Base-by-base conservation (phyloP, 2,113 vertebrate species). In the Megaleporinus macrocephalus region DNA sequence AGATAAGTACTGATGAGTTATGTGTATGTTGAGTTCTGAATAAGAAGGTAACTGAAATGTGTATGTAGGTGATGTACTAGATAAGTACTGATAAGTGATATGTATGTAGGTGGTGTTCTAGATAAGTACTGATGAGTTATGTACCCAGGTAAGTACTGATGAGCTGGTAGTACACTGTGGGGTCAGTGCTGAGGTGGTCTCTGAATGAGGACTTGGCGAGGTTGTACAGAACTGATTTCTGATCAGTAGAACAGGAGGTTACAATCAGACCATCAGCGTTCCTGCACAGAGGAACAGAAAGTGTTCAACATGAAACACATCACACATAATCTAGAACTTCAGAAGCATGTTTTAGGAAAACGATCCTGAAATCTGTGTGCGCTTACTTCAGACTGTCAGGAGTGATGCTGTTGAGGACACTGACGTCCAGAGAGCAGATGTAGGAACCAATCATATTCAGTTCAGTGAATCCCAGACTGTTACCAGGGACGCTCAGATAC, bases 141-240 rank as follows among this genome's bases (percentile, higher is more conserved):
- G n/a, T n/a, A 96, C 95, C 92, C 15, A 96, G 89, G 65, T 93
- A 96, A 0, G 92, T 65, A 20, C 51, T 68, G 76, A 95, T 94
- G 59, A 85, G 89, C 0, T 20, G 2, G 11, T 91, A 92, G 80
- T 93, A 94, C 5, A 11, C 36, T 0, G 2, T 26, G 13, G 14
- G 0, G 76, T 73, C 15, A 49, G 20, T 5, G 18, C 29, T n/a
- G n/a, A n/a, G 15, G 5, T 2, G 78, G 73, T 16, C 61, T 20
- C 82, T 88, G 70, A 94, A 95, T 73, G 95, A 87, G 0, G 1
- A 0, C 1, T 69, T 89, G 70, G 93, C 94, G 71, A 87, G 93
- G 33, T 0, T 0, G 3, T 94, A 95, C 15, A 95, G 80, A 41
- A 86, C 1, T 1, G 83, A 68, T 83, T 95, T 93, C 0, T 91